A percentile compares a stretch with the other conserved stretches of the same genome.
phyloP scores from a whole-genome alignment of 2,888 invertebrate genomes.

The Phytoseiulus persimilis region DNA sequence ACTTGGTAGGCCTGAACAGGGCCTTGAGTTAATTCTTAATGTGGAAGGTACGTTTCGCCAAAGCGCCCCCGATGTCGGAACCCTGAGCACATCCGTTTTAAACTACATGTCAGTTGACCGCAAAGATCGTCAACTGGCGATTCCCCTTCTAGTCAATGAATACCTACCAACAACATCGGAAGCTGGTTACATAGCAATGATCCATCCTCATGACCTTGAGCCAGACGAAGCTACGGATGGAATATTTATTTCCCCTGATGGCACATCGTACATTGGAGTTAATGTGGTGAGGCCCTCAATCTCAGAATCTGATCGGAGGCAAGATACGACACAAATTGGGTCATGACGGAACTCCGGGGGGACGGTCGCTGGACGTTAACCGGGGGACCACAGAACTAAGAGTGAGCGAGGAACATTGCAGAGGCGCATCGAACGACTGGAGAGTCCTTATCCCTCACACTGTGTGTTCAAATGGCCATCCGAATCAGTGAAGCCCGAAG shows the following conservation, averaged over 20 bases:
- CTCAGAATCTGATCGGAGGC: too few relatives aligned
- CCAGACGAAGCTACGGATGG: slow-evolving; percentile 33
- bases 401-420: too few relatives aligned
- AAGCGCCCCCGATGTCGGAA: not conserved
- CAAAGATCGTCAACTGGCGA: too few relatives aligned
- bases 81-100: not conserved
- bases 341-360: too few relatives aligned
- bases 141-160: not conserved
- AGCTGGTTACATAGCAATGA: slow-evolving; percentile 11
- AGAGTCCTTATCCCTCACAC: not conserved
- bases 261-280: slow-evolving; percentile 26
- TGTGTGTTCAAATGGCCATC: slow-evolving; percentile 6
- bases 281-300: slow-evolving; percentile 19
- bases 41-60: not conserved
- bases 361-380: too few relatives aligned
- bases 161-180: slow-evolving; percentile 27
- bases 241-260: slow-evolving; percentile 14
- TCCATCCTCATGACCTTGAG: slow-evolving; percentile 13
- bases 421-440: slow-evolving; percentile 7
- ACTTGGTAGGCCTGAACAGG: slow-evolving; percentile 18
- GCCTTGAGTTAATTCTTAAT: slow-evolving; percentile 18
- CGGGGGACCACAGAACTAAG: too few relatives aligned
- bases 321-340: too few relatives aligned
- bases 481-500: not conserved
- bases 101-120: too few relatives aligned